phyloP scores from a whole-genome alignment of 2,888 invertebrate genomes.

The Ellobium chinense region DNA sequence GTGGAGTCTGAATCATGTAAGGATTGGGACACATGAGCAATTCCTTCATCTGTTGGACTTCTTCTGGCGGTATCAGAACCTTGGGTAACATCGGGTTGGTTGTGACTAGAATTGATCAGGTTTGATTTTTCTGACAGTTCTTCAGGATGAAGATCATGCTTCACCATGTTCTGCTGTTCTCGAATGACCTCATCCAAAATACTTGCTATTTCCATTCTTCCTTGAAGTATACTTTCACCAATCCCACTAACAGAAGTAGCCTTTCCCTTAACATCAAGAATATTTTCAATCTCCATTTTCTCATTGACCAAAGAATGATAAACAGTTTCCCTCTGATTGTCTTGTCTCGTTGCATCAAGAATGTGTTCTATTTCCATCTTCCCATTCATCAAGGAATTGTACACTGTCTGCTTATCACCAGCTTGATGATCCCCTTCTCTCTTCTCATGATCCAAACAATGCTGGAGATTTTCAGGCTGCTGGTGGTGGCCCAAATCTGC shows the following conservation, averaged over 20 bases:
- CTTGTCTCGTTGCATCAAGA: background rate
- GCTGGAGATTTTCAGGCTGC: conserved; percentile 1
- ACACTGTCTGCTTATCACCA: background rate
- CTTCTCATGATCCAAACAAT: too few species aligned
- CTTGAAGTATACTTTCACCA: conserved; percentile 33
- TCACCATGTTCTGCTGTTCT: background rate
- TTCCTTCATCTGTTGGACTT: too few species aligned
- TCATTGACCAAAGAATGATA: conserved; percentile 20
- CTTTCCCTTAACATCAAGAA: conserved; percentile 16
- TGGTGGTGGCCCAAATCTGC: conserved; percentile 7
- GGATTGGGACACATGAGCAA: background rate
- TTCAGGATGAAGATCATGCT: background rate
- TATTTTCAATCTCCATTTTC: conserved; percentile 36
- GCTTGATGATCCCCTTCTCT: background rate
- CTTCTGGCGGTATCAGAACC: background rate
- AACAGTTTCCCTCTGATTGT: background rate
- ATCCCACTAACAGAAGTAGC: background rate
- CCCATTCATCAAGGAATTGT: background rate
- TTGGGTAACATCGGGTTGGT: background rate
- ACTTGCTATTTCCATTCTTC: conserved; percentile 48
- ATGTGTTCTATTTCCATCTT: conserved; percentile 10
- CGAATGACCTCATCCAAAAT: conserved; percentile 45
- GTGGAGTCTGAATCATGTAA: background rate
- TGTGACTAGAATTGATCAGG: conserved; percentile 16
- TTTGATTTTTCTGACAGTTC: background rate